These are phyloP conservation scores for Eurosta solidaginis DNA, from an alignment of 1,140 invertebrate genomes.

Conservation along the genomic window DNA sequence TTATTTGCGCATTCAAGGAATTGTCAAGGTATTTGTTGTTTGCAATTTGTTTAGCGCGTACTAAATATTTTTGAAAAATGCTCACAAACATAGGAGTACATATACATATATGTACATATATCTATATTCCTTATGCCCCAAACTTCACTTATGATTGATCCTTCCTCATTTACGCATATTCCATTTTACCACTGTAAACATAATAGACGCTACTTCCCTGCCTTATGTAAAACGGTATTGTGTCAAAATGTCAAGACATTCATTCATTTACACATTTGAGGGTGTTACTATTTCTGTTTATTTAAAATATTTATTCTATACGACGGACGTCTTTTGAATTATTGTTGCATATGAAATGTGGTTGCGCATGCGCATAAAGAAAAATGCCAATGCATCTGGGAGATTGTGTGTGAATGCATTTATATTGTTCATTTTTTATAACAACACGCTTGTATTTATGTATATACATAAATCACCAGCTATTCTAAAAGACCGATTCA, in stretches of 20 bases:
- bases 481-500: neutral
- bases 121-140: neutral
- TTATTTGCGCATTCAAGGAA: too few species aligned
- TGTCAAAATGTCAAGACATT: neutral
- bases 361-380: slow-evolving; percentile 1
- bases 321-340: slow-evolving; percentile 45
- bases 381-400: neutral
- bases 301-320: slow-evolving; percentile 50
- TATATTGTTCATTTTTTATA: neutral
- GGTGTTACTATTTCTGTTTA: slow-evolving; percentile 26
- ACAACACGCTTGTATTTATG: neutral
- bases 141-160: neutral
- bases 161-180: neutral
- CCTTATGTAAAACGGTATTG: neutral
- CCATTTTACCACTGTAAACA: neutral
- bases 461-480: too few species aligned
- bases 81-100: too few species aligned
- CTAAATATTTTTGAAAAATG: too few species aligned
- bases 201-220: neutral
- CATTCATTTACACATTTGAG: neutral
- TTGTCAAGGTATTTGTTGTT: too few species aligned
- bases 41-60: too few species aligned
- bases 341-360: neutral
- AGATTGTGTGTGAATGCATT: neutral
- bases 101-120: too few species aligned